A percentile compares a stretch with the other conserved stretches of the same genome.
Conservation (phyloP, 2,113 vertebrate genomes). For the Corythoichthys intestinalis region DNA sequence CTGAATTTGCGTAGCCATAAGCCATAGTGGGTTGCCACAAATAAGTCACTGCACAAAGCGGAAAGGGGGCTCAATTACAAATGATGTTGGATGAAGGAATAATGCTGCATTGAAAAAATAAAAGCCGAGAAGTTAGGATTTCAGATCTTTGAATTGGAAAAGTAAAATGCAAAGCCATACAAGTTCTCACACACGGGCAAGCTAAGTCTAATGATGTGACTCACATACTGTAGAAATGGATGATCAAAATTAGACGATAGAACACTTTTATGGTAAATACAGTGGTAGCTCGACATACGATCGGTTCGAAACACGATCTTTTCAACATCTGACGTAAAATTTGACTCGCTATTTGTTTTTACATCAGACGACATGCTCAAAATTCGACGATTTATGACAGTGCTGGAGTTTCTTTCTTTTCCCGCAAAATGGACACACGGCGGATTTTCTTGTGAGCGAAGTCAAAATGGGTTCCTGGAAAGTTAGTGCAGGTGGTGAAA, state of each 20-base stretch:
- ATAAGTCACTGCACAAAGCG: constrained; percentile 52
- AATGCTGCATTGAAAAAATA: background rate
- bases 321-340: too few relatives aligned
- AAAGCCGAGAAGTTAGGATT: background rate
- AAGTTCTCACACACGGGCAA: background rate
- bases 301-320: too few relatives aligned
- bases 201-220: background rate
- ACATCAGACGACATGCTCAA: too few relatives aligned
- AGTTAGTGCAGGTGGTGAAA: too few relatives aligned
- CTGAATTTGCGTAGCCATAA: constrained; percentile 72
- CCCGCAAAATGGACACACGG: too few relatives aligned
- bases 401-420: too few relatives aligned
- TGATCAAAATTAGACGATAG: background rate
- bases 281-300: too few relatives aligned
- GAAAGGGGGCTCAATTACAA: constrained; percentile 34
- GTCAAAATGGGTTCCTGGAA: too few relatives aligned
- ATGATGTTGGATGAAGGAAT: constrained; percentile 20
- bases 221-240: background rate
- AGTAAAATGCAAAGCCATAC: background rate
- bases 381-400: too few relatives aligned
- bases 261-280: background rate
- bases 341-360: too few relatives aligned
- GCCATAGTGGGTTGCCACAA: constrained; percentile 40
- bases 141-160: background rate
- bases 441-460: too few relatives aligned